phyloP scores from a whole-genome alignment of 1,140 invertebrate genomes.

The Heliothis subflexa region DNA sequence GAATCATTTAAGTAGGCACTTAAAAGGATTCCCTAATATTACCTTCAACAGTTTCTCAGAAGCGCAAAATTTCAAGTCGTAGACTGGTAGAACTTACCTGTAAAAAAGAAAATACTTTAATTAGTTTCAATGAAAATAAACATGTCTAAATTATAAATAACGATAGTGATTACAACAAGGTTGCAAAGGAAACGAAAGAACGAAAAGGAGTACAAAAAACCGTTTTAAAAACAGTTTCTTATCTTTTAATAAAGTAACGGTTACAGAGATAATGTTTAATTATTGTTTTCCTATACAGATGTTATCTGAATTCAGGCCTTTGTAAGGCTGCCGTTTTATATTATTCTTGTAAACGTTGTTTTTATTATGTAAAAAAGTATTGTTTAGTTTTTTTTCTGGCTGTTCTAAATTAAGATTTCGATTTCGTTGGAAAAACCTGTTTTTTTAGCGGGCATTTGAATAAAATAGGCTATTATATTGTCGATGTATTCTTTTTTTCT shows the following conservation, averaged over 20 bases:
- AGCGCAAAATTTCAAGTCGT: neutral
- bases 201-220: neutral
- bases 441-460: no score
- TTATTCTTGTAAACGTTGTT: conserved; percentile 20
- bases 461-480: no score
- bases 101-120: neutral
- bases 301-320: conserved; percentile 10
- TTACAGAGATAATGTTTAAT: conserved; percentile 31
- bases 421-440: neutral
- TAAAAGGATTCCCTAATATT: neutral
- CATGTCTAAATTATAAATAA: neutral
- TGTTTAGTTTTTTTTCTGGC: neutral
- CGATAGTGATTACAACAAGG: neutral
- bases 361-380: neutral
- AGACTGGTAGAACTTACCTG: conserved; percentile 20
- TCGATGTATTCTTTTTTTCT: no score
- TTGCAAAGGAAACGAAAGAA: neutral
- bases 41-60: conserved; percentile 4
- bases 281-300: conserved; percentile 12
- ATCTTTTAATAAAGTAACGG: conserved; percentile 20
- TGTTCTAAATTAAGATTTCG: neutral
- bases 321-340: neutral
- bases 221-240: neutral
- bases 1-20: neutral
- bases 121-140: neutral